phyloP scores from a whole-genome alignment of 2,888 invertebrate genomes.

The Brachypterus glaber region DNA sequence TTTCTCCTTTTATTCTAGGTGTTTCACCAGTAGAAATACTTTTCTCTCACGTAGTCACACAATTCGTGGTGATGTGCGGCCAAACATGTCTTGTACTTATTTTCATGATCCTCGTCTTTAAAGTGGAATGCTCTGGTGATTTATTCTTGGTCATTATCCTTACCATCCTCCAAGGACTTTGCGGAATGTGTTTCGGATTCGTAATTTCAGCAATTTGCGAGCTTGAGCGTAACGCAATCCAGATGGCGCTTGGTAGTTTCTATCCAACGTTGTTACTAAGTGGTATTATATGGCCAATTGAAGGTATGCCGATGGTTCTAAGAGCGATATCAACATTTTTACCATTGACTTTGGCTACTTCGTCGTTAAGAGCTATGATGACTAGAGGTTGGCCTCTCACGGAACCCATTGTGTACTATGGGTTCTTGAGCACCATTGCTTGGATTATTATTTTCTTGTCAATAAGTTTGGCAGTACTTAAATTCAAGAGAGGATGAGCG shows the following conservation, averaged over 20 bases:
- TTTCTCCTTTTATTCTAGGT: slow-evolving; percentile 43
- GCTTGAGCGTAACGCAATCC: slow-evolving; percentile 86
- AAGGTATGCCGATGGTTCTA: slow-evolving; percentile 83
- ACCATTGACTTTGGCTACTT: slow-evolving; percentile 87
- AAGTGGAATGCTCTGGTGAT: slow-evolving; percentile 83
- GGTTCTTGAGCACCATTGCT: slow-evolving; percentile 72
- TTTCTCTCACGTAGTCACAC: slow-evolving; percentile 87
- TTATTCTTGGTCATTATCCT: slow-evolving; percentile 74
- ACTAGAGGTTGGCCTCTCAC: slow-evolving; percentile 79
- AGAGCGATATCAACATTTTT: slow-evolving; percentile 70
- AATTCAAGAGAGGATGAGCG: slow-evolving; percentile 52
- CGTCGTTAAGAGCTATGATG: slow-evolving; percentile 75
- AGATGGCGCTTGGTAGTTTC: slow-evolving; percentile 85
- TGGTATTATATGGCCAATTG: slow-evolving; percentile 94
- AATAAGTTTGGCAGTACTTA: slow-evolving; percentile 69
- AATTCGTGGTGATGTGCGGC: slow-evolving; percentile 91
- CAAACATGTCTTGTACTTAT: slow-evolving; percentile 84
- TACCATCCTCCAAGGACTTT: slow-evolving; percentile 81
- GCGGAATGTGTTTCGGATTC: slow-evolving; percentile 96
- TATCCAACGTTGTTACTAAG: slow-evolving; percentile 87
- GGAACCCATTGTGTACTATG: slow-evolving; percentile 77
- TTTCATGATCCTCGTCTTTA: slow-evolving; percentile 85
- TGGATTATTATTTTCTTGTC: slow-evolving; percentile 80
- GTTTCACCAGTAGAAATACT: slow-evolving; percentile 86
- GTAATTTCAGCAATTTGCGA: slow-evolving; percentile 89